Evolutionary conservation across 2,113 vertebrate genomes (phyloP).

Genomic region (Callipepla squamata): DNA sequence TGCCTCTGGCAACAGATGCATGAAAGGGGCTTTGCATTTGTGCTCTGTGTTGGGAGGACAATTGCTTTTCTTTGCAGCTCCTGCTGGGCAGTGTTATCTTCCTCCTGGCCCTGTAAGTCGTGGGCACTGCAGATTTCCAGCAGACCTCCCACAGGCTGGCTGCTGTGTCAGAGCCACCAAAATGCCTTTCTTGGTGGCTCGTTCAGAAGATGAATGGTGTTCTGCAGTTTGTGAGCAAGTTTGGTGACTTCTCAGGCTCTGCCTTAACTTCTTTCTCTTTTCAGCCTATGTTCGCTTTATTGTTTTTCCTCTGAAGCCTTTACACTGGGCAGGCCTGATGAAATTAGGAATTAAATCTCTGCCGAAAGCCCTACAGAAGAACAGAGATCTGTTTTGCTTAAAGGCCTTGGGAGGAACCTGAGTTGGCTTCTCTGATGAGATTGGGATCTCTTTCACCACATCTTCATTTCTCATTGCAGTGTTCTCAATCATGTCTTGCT

Average conservation of each 20-base stretch:
- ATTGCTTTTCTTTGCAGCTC: accelerated
- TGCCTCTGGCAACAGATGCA: accelerated
- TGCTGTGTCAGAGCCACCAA: not conserved
- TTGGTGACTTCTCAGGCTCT: not conserved
- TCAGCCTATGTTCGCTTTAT: not conserved
- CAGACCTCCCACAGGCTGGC: constrained; percentile 47
- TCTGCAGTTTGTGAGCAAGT: not conserved
- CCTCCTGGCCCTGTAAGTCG: not conserved
- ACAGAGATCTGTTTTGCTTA: not conserved
- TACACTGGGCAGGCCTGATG: not conserved
- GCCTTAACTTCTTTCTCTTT: not conserved
- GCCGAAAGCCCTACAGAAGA: not conserved
- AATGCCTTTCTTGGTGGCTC: not conserved
- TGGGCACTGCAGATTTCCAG: not conserved
- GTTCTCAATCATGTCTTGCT: not conserved
- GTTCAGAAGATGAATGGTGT: not conserved
- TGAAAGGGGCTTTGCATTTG: not conserved
- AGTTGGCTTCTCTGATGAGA: not conserved
- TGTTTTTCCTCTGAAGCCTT: not conserved
- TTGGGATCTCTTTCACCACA: not conserved
- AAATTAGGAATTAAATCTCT: not conserved
- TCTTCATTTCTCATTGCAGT: not conserved
- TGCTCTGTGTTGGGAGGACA: accelerated
- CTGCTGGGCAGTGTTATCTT: not conserved
- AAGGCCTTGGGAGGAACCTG: constrained; percentile 26